Evolutionary conservation across 2,113 vertebrate genomes (phyloP), one percentile per base, ranked within the genome.

Genomic region (Sturnus vulgaris): DNA sequence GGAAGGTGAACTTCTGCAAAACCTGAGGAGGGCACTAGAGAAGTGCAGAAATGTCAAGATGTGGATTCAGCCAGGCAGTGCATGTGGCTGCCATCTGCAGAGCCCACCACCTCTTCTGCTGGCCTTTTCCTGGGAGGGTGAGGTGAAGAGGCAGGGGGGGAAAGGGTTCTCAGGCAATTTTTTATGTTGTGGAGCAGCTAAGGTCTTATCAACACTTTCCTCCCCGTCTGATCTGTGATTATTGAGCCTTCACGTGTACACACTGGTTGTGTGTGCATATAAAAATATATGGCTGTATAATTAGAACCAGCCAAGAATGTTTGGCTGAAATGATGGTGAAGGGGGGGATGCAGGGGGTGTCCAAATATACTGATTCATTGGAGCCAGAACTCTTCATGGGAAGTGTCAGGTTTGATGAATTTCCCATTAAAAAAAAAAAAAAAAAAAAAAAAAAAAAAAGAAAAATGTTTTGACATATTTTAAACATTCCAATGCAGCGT

Each of bases 21-120:
- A 95, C 96, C 95, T 95, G 94, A 80, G 94, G 94, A 92, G 93
- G 96, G 91, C 94, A 96, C 91, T 80, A 96, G 89, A 92, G 93
- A 95, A 93, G 55, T 91, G 53, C 87, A 92, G 84, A 94, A 87
- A 49, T 40, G 82, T 64, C 3, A 10, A 66, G 60, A 40, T 0
- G 0, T 23, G 50, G 57, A 9, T 52, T 90, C 6, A 3, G 64
- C 15, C 42, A 60, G 92, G 10, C n/a, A 28, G 33, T 39, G 79
- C 79, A 59, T 70, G 79, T 94, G 95, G 85, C 55, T 95, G 68
- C 90, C 88, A 94, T 92, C 85, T 96, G 88, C 68, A 73, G 60
- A 88, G 47, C 37, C 83, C 64, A 31, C 52, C 0, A 5, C 33
- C 86, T 53, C 64, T 69, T 63, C 40, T 57, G 64, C 56, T 71